Conservation (phyloP, 2,888 invertebrate genomes). For the Charanyca ferruginea region DNA sequence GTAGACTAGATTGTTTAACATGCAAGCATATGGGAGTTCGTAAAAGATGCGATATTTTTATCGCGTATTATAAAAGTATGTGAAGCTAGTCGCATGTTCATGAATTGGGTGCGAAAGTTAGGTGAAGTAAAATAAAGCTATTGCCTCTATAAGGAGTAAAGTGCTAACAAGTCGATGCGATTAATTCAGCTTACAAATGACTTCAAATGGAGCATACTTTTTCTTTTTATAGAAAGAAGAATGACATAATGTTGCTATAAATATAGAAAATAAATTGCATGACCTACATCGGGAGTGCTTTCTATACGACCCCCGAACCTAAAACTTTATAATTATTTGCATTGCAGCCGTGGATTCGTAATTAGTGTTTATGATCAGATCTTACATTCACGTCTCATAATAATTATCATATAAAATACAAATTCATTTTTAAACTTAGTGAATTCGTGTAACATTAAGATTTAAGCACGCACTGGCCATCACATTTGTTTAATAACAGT, state of each 20-base stretch:
- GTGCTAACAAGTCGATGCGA: constrained; percentile 27
- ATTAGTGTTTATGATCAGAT: constrained; percentile 57
- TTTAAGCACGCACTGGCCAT: constrained; percentile 58
- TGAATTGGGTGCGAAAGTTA: constrained; percentile 3
- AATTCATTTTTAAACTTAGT: constrained; percentile 39
- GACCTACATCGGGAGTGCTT: constrained; percentile 57
- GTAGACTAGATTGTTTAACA: constrained; percentile 64
- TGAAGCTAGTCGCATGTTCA: constrained; percentile 8
- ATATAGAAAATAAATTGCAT: constrained; percentile 45
- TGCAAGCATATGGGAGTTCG: constrained; percentile 51
- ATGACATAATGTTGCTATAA: constrained; percentile 35
- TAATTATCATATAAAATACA: constrained; percentile 55
- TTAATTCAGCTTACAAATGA: constrained; percentile 20
- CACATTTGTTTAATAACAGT: constrained; percentile 39
- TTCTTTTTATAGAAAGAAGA: constrained; percentile 25
- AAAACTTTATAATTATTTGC: constrained; percentile 61
- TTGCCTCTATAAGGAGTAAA: constrained; percentile 25
- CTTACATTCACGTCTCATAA: constrained; percentile 44
- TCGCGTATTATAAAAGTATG: constrained; percentile 4
- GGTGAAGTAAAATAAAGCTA: constrained; percentile 30
- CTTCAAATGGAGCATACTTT: constrained; percentile 4
- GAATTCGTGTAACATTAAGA: constrained; percentile 35
- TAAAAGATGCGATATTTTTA: constrained; percentile 20
- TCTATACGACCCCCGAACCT: constrained; percentile 62
- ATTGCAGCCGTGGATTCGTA: constrained; percentile 59